Conservation (phyloP, 2,797 vertebrate genomes). For the Paedocypris micromegethes region DNA sequence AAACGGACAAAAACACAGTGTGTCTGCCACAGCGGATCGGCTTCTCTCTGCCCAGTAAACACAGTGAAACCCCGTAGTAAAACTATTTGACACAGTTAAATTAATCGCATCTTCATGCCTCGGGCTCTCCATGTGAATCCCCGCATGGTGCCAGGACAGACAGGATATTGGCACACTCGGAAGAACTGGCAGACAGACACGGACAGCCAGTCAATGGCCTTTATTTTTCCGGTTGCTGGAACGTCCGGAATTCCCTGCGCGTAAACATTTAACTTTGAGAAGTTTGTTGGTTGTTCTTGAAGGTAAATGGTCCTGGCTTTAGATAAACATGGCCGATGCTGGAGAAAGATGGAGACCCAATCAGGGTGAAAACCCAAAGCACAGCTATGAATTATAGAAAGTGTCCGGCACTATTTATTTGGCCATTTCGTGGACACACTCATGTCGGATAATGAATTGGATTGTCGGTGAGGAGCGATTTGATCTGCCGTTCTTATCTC, state of each 20-base stretch:
- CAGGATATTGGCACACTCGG: constrained; percentile 55
- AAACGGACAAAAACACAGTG: background rate
- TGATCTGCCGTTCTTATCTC: constrained; percentile 49
- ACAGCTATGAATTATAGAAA: constrained; percentile 56
- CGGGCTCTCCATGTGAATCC: constrained; percentile 60
- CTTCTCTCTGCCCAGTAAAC: constrained; percentile 24
- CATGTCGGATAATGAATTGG: constrained; percentile 49
- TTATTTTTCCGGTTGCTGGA: background rate
- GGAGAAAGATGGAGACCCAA: constrained; percentile 46
- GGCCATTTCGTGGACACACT: constrained; percentile 51
- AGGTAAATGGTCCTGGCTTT: constrained; percentile 23
- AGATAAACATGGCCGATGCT: constrained; percentile 20
- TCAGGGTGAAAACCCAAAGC: constrained; percentile 57
- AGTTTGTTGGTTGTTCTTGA: background rate
- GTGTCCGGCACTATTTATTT: constrained; percentile 56
- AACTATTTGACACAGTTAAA: constrained; percentile 38
- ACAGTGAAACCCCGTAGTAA: constrained; percentile 27
- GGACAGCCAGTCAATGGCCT: constrained; percentile 33
- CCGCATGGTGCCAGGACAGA: constrained; percentile 54
- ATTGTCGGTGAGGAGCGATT: constrained; percentile 59
- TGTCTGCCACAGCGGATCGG: constrained; percentile 22
- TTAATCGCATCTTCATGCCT: constrained; percentile 51
- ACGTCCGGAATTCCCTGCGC: too few relatives aligned
- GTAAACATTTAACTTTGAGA: constrained; percentile 1
- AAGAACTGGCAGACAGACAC: constrained; percentile 31